Conservation (phyloP, 2,113 vertebrate species). For the Tragelaphus strepsiceros region DNA sequence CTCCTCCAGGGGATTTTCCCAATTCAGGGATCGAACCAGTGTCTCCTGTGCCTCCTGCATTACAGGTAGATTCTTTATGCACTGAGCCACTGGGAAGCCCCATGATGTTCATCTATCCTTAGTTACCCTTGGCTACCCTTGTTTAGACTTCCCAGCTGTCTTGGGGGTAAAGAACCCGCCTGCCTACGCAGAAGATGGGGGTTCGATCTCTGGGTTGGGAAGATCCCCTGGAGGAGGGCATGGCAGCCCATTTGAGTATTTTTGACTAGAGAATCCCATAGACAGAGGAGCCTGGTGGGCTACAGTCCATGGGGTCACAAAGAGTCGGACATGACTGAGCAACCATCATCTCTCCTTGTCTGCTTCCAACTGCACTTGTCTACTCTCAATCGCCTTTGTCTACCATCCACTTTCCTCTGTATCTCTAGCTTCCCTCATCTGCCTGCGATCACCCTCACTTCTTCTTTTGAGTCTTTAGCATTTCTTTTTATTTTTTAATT, state of each 20-base stretch:
- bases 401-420: background rate
- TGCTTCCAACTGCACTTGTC: background rate
- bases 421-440: background rate
- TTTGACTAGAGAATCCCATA: background rate
- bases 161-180: background rate
- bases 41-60: background rate
- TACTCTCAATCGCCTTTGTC: no score
- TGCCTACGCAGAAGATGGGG: background rate
- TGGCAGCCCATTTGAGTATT: background rate
- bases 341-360: rapidly evolving
- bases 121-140: background rate
- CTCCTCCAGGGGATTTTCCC: background rate
- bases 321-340: background rate
- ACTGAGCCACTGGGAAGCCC: background rate
- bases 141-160: background rate
- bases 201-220: background rate
- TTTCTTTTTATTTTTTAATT: background rate
- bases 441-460: background rate
- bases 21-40: rapidly evolving
- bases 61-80: background rate
- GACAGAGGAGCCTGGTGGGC: background rate
- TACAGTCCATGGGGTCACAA: background rate
- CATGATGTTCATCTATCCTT: rapidly evolving
- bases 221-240: background rate
- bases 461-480: background rate